phyloP scores from a whole-genome alignment of 2,797 vertebrate genomes.

The Masticophis lateralis region DNA sequence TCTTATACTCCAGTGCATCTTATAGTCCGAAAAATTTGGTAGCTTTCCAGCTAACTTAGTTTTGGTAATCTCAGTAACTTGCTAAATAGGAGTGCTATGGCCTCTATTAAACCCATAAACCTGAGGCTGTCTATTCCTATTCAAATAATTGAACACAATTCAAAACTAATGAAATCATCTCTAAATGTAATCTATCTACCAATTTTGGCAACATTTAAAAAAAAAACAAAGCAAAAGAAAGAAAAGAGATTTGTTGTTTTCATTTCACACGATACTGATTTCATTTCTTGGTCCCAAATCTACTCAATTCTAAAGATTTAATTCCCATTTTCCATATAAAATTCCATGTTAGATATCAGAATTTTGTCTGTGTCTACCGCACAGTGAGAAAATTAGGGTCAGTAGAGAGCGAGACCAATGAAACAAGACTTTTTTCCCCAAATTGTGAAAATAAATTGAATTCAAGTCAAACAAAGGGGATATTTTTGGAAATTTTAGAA shows the following conservation, averaged over 20 bases:
- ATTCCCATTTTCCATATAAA: not conserved
- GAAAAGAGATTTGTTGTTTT: not conserved
- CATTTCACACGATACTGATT: too few species aligned
- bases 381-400: not conserved
- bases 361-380: not conserved
- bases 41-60: not conserved
- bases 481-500: not conserved
- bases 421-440: not conserved
- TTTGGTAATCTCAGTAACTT: not conserved
- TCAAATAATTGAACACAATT: not conserved
- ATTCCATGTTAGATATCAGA: not conserved
- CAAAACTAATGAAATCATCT: not conserved
- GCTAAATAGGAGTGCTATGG: not conserved
- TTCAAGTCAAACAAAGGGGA: not conserved
- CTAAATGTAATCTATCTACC: not conserved
- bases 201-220: not conserved
- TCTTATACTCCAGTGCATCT: too few species aligned
- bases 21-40: too few species aligned
- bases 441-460: not conserved
- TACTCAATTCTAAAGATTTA: not conserved
- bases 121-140: not conserved
- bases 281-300: not conserved
- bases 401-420: not conserved
- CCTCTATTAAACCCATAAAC: not conserved
- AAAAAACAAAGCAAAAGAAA: not conserved